Conservation (phyloP, 2,113 vertebrate genomes). For the Rhinogobius similis region DNA sequence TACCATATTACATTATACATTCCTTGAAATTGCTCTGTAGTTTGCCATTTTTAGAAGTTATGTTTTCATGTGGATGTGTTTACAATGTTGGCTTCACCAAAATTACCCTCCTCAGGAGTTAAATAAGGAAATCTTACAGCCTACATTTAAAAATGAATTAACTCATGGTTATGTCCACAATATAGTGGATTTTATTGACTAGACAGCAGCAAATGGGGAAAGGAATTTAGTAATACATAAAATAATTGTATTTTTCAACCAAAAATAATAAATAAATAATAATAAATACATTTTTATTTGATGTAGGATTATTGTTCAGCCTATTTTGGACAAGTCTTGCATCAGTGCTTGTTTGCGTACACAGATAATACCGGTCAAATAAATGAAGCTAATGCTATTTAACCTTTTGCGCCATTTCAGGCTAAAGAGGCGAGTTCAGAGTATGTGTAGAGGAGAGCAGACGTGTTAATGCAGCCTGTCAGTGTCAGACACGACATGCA, state of each 20-base stretch:
- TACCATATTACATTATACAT: too few species aligned
- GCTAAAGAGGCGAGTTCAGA: slow-evolving; percentile 27
- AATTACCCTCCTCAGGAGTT: too few species aligned
- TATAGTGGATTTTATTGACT: too few species aligned
- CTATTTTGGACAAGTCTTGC: background rate
- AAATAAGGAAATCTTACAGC: too few species aligned
- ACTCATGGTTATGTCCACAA: too few species aligned
- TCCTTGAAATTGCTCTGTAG: too few species aligned
- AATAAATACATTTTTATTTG: background rate
- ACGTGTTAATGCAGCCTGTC: slow-evolving; percentile 42
- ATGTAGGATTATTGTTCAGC: too few species aligned
- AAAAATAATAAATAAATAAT: background rate
- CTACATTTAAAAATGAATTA: too few species aligned
- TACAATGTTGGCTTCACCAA: too few species aligned
- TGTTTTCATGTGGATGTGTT: too few species aligned
- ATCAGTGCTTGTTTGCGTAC: background rate
- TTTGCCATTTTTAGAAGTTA: too few species aligned
- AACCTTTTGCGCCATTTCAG: slow-evolving; percentile 29
- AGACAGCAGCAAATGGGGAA: background rate
- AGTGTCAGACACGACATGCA: slow-evolving; percentile 47
- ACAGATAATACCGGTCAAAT: slow-evolving; percentile 14
- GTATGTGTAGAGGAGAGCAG: slow-evolving; percentile 27
- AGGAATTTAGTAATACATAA: too few species aligned
- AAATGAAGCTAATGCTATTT: slow-evolving; percentile 27
- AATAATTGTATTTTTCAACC: background rate